These are phyloP conservation scores for Sigmodon hispidus DNA, from an alignment of 2,113 vertebrate genomes.

Conservation along the genomic window DNA sequence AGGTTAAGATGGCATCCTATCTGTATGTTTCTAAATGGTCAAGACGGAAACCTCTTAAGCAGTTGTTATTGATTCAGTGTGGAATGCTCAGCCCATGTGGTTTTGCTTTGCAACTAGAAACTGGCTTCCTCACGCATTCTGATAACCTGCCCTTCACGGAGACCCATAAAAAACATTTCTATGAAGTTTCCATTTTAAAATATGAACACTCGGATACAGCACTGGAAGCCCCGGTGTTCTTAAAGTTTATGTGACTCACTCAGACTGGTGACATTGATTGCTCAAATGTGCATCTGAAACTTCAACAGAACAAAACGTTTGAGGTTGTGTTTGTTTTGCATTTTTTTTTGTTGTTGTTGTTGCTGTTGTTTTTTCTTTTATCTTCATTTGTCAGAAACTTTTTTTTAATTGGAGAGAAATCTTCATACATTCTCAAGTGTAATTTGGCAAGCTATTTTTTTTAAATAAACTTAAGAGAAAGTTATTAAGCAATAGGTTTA, in stretches of 20 bases:
- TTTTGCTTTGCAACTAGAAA: slow-evolving; percentile 57
- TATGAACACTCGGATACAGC: not conserved
- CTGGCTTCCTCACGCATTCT: slow-evolving; percentile 22
- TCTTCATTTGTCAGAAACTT: no score
- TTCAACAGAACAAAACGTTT: not conserved
- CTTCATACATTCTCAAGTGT: not conserved
- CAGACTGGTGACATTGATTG: not conserved
- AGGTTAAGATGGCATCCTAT: slow-evolving; percentile 9
- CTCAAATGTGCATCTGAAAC: slow-evolving; percentile 29
- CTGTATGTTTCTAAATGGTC: not conserved
- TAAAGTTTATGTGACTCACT: slow-evolving; percentile 5
- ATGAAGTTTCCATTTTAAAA: not conserved
- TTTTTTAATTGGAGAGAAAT: not conserved
- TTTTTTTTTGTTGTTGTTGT: not conserved
- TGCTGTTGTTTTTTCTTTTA: not conserved
- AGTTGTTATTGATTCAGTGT: slow-evolving; percentile 46
- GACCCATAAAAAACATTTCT: not conserved
- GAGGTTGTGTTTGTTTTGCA: accelerated
- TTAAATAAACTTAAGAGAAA: not conserved
- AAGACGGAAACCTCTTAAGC: not conserved
- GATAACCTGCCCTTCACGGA: slow-evolving; percentile 47
- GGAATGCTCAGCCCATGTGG: slow-evolving; percentile 65
- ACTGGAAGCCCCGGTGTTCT: not conserved
- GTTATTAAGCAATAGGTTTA: not conserved
- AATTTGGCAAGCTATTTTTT: not conserved